phyloP scores from a whole-genome alignment of 1,140 invertebrate species.

The Panagrolaimus sp. region DNA sequence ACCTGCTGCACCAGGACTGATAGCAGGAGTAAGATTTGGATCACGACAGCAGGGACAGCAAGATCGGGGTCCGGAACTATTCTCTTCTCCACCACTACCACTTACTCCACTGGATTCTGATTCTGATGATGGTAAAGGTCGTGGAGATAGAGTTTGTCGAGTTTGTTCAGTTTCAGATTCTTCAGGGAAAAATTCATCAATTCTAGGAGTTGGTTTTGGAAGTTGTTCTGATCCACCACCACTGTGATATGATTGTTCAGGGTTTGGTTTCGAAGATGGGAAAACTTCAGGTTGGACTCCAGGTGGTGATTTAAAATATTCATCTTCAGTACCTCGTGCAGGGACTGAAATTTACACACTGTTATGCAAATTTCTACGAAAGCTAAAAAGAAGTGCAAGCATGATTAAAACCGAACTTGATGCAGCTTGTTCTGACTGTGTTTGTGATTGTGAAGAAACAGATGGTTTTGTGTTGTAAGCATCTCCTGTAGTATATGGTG shows the following conservation, averaged over 20 bases:
- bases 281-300: slow-evolving; percentile 3
- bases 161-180: background rate
- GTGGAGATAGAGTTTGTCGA: background rate
- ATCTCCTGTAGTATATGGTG: too few species aligned
- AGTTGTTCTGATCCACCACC: background rate
- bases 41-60: background rate
- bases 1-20: background rate
- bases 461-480: background rate
- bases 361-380: too few species aligned
- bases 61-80: background rate
- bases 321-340: background rate
- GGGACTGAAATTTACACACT: background rate
- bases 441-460: background rate
- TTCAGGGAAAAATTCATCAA: background rate
- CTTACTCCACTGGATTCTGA: background rate
- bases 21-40: background rate
- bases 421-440: background rate
- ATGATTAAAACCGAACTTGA: background rate
- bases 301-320: slow-evolving; percentile 3
- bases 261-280: background rate
- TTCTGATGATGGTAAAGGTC: background rate
- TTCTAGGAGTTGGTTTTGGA: background rate
- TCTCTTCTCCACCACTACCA: background rate
- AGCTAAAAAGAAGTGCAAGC: background rate
- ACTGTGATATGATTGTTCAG: too few species aligned